Evolutionary conservation across 2,797 vertebrate species (phyloP).

Genomic region (Semotilus atromaculatus): DNA sequence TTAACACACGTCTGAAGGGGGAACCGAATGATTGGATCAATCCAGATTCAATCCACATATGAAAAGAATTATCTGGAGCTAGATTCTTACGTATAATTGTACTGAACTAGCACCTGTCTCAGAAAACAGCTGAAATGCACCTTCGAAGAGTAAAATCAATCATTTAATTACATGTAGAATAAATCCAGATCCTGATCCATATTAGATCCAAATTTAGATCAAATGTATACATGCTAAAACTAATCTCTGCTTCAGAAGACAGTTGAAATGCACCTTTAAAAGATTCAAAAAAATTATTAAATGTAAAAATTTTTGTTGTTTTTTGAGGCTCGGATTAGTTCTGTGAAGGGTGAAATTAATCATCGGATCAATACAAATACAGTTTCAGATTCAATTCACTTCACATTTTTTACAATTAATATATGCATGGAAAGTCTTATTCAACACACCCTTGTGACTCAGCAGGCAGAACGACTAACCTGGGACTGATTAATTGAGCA

Average conservation of each 20-base stretch:
- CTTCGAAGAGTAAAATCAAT: not conserved
- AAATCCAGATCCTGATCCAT: not conserved
- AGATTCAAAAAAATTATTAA: not conserved
- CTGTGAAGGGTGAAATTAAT: not conserved
- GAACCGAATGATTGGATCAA: not conserved
- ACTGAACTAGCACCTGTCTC: not conserved
- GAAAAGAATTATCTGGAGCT: not conserved
- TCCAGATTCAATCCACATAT: not conserved
- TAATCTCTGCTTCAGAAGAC: not conserved
- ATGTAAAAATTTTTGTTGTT: not conserved
- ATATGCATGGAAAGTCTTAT: not conserved
- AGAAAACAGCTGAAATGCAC: not conserved
- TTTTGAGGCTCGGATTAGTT: no score
- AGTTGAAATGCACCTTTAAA: not conserved
- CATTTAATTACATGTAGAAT: not conserved
- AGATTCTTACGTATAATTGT: not conserved
- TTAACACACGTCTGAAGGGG: not conserved
- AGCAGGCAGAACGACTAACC: slow-evolving; percentile 3
- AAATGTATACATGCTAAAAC: not conserved
- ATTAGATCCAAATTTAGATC: not conserved
- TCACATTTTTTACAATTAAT: not conserved
- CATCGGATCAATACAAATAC: not conserved
- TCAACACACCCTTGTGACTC: slow-evolving; percentile 40
- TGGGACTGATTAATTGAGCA: slow-evolving; percentile 20
- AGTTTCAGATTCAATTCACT: not conserved